Percentiles rank a stretch among this genome's conserved stretches.
Conservation (phyloP, 2,888 invertebrate genomes). For the Microplitis manilae region DNA sequence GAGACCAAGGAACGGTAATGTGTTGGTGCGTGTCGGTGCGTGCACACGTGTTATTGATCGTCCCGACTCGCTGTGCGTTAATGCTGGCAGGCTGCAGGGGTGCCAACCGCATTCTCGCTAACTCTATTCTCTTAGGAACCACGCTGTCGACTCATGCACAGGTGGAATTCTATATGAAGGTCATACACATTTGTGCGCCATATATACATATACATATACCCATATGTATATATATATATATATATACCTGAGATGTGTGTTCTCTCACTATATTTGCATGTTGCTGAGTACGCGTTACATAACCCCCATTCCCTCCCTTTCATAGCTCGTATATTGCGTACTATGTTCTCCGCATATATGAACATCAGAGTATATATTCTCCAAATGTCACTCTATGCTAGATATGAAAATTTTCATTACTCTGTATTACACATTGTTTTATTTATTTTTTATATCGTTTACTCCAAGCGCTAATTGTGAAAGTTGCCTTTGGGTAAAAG, state of each 20-base stretch:
- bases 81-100: slow-evolving; percentile 48
- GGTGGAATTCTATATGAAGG: slow-evolving; percentile 18
- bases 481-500: too few species aligned
- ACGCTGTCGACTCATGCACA: slow-evolving; percentile 26
- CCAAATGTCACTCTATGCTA: background rate
- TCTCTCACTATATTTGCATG: background rate
- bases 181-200: slow-evolving; percentile 4
- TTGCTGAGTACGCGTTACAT: slow-evolving; percentile 7
- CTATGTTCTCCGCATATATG: slow-evolving; percentile 11
- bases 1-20: slow-evolving; percentile 27
- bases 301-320: background rate
- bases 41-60: slow-evolving; percentile 71
- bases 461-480: background rate
- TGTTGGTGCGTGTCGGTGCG: slow-evolving; percentile 65
- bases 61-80: slow-evolving; percentile 50
- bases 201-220: slow-evolving; percentile 19
- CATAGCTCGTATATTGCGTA: slow-evolving; percentile 23
- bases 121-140: slow-evolving; percentile 61
- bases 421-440: background rate
- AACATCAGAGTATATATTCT: slow-evolving; percentile 18
- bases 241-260: background rate
- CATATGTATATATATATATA: background rate
- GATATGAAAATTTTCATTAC: slow-evolving; percentile 1
- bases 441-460: background rate
- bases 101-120: slow-evolving; percentile 66